phyloP scores from a whole-genome alignment of 2,113 vertebrate genomes.

The Diadophis punctatus region DNA sequence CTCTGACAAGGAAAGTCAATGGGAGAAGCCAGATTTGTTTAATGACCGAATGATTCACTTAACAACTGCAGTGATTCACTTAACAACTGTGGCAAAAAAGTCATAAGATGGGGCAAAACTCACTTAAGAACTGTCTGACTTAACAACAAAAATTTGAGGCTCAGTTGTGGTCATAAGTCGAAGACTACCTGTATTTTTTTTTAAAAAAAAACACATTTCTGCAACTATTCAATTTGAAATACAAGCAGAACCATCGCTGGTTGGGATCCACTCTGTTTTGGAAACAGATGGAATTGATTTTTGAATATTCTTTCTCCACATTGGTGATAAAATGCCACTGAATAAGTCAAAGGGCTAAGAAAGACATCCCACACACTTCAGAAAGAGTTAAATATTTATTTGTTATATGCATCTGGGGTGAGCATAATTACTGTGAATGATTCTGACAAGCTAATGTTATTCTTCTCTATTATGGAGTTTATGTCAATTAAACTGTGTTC shows the following conservation, averaged over 20 bases:
- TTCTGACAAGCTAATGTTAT: constrained; percentile 29
- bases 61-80: too few species aligned
- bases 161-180: not conserved
- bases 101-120: not conserved
- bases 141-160: not conserved
- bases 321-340: not conserved
- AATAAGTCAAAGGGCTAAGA: not conserved
- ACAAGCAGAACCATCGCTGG: not conserved
- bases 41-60: not conserved
- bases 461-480: constrained; percentile 36
- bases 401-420: constrained; percentile 13
- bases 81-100: not conserved
- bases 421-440: constrained; percentile 1
- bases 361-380: not conserved
- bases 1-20: not conserved
- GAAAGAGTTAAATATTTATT: constrained; percentile 3
- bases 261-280: not conserved
- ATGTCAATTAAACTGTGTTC: constrained; percentile 23
- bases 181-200: not conserved
- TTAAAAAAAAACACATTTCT: not conserved
- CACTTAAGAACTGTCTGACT: not conserved
- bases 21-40: not conserved
- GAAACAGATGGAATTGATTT: not conserved
- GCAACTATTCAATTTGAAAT: not conserved
- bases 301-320: not conserved